Evolutionary conservation across 1,140 invertebrate genomes (phyloP).

Genomic region (Cyphomyrmex costatus): DNA sequence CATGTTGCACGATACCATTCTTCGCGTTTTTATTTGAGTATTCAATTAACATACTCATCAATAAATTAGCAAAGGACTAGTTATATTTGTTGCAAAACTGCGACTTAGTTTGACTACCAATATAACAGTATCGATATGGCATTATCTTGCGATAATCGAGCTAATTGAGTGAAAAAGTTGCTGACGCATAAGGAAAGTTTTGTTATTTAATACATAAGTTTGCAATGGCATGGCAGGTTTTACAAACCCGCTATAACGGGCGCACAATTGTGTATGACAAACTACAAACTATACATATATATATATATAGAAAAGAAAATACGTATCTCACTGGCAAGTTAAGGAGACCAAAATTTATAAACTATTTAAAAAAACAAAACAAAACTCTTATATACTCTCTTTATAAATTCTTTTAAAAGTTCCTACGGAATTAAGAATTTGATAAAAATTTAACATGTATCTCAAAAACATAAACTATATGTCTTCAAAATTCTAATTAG

Average conservation of each 20-base stretch:
- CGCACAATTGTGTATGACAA: constrained; percentile 39
- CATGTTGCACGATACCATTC: constrained; percentile 6
- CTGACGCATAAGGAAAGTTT: neutral
- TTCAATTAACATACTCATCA: constrained; percentile 20
- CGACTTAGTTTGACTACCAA: neutral
- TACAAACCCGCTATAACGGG: constrained; percentile 8
- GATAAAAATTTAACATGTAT: neutral
- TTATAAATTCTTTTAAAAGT: constrained; percentile 10
- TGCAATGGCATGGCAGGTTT: constrained; percentile 33
- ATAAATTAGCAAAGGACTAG: constrained; percentile 32
- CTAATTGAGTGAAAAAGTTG: constrained; percentile 3
- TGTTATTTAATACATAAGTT: constrained; percentile 30
- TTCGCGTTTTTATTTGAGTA: constrained; percentile 11
- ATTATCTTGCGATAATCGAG: neutral
- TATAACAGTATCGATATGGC: neutral
- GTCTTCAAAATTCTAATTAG: constrained; percentile 13
- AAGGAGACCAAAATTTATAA: constrained; percentile 44
- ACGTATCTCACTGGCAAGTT: constrained; percentile 45
- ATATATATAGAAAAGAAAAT: constrained; percentile 27
- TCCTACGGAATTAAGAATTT: constrained; percentile 1
- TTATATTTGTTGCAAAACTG: constrained; percentile 38
- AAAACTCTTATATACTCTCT: neutral
- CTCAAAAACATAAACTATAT: neutral
- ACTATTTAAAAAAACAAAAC: neutral
- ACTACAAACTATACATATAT: neutral